phyloP scores from a whole-genome alignment of 2,888 invertebrate species.

The Gerris lacustris region DNA sequence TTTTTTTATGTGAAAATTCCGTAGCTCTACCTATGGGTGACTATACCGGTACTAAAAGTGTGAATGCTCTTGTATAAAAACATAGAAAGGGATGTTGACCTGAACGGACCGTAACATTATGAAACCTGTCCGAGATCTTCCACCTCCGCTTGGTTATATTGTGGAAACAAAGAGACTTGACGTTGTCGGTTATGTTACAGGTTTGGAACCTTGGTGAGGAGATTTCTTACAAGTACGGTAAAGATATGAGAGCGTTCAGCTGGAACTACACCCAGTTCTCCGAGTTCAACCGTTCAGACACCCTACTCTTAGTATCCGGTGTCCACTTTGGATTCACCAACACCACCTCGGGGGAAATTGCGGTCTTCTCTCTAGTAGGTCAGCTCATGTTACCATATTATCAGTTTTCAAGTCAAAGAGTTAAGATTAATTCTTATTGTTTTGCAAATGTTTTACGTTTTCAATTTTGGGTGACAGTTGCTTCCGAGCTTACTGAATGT shows the following conservation, averaged over 20 bases:
- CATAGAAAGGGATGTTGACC: no score
- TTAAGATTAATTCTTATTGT: no score
- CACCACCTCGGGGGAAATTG: conserved; percentile 74
- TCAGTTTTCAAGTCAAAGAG: conserved; percentile 15
- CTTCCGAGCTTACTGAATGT: no score
- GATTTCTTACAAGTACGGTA: conserved; percentile 51
- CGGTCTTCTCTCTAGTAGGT: conserved; percentile 66
- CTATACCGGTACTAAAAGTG: no score
- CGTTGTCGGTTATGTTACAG: conserved; percentile 37
- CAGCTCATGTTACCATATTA: conserved; percentile 27
- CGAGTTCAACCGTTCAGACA: conserved; percentile 70
- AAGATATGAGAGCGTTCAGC: conserved; percentile 65
- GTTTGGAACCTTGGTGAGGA: conserved; percentile 67
- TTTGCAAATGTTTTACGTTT: no score
- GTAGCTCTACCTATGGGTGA: no score
- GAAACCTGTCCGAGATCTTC: no score
- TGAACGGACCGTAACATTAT: no score
- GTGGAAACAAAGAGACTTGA: not conserved
- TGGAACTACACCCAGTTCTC: conserved; percentile 83
- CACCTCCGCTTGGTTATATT: no score
- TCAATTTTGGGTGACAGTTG: no score
- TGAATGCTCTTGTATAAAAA: no score
- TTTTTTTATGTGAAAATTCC: no score
- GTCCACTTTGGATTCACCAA: conserved; percentile 65
- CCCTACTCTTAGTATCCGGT: conserved; percentile 67